Evolutionary conservation across 2,888 invertebrate species (phyloP).

Genomic region (Temnothorax ravouxi): DNA sequence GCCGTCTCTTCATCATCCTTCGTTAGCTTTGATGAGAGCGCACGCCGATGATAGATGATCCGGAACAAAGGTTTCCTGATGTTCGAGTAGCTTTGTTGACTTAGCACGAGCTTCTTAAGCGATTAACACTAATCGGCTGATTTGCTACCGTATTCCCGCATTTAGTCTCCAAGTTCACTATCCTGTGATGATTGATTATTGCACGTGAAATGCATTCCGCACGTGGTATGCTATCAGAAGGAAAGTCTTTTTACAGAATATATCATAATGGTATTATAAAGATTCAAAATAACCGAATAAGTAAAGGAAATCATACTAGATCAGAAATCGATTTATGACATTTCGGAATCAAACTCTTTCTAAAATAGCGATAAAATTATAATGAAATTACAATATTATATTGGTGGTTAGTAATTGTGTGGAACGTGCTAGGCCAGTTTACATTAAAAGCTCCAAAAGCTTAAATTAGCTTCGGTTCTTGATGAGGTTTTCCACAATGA

Average conservation of each 20-base stretch:
- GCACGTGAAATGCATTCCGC: background rate
- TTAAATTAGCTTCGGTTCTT: background rate
- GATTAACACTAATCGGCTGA: conserved; percentile 17
- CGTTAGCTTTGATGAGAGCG: conserved; percentile 64
- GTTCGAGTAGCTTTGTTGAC: conserved; percentile 31
- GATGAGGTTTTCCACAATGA: background rate
- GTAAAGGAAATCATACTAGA: background rate
- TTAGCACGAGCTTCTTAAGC: conserved; percentile 34
- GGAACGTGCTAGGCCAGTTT: background rate
- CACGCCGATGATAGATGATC: conserved; percentile 18
- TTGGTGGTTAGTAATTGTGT: background rate
- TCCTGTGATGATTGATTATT: background rate
- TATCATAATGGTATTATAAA: background rate
- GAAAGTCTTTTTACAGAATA: background rate
- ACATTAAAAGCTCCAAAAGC: background rate
- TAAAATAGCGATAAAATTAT: background rate
- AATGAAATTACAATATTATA: conserved; percentile 6
- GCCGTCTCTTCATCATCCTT: conserved; percentile 64
- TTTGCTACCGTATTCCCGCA: background rate
- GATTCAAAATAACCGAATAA: background rate
- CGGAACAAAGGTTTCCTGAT: conserved; percentile 43
- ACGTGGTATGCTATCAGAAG: background rate
- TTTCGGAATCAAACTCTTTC: background rate
- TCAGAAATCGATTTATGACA: background rate
- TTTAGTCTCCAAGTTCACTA: background rate